These are phyloP conservation scores for Hypselothyrea guttata DNA, from an alignment of 2,888 invertebrate species.

Conservation along the genomic window DNA sequence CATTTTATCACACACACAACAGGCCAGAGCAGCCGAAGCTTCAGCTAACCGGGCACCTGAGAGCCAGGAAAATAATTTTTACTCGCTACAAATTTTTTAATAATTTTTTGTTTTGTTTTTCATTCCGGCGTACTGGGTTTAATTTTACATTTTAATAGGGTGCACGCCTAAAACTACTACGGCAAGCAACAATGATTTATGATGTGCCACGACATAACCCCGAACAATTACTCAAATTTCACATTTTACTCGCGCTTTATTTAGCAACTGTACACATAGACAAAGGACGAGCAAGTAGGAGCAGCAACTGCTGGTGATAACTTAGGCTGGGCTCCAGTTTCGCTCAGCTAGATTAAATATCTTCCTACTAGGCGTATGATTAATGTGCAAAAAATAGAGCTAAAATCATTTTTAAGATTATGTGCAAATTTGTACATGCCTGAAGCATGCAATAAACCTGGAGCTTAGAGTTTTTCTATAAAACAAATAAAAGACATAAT, in stretches of 20 bases:
- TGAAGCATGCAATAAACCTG: not conserved
- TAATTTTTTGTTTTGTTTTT: constrained; percentile 8
- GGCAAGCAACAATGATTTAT: constrained; percentile 74
- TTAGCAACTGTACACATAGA: constrained; percentile 45
- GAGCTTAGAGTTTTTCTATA: constrained; percentile 16
- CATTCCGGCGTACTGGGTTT: constrained; percentile 40
- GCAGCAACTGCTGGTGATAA: too few relatives aligned
- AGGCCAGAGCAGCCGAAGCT: not conserved
- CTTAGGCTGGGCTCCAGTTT: constrained; percentile 1
- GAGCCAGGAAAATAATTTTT: constrained; percentile 46
- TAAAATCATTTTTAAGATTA: constrained; percentile 11
- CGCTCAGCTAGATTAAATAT: constrained; percentile 72
- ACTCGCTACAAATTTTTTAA: constrained; percentile 37
- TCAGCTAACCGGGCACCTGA: constrained; percentile 41
- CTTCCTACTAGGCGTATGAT: constrained; percentile 67
- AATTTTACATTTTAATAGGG: constrained; percentile 77
- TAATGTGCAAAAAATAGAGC: constrained; percentile 54
- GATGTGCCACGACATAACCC: constrained; percentile 63
- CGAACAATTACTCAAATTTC: constrained; percentile 79
- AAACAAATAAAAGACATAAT: too few relatives aligned
- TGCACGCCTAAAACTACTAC: constrained; percentile 70
- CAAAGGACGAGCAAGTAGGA: not conserved
- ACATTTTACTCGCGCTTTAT: constrained; percentile 49
- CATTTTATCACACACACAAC: constrained; percentile 69
- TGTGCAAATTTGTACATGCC: not conserved